Evolutionary conservation across 2,113 vertebrate species (phyloP), one percentile per base, ranked within the genome.

Genomic region (Limanda limanda): DNA sequence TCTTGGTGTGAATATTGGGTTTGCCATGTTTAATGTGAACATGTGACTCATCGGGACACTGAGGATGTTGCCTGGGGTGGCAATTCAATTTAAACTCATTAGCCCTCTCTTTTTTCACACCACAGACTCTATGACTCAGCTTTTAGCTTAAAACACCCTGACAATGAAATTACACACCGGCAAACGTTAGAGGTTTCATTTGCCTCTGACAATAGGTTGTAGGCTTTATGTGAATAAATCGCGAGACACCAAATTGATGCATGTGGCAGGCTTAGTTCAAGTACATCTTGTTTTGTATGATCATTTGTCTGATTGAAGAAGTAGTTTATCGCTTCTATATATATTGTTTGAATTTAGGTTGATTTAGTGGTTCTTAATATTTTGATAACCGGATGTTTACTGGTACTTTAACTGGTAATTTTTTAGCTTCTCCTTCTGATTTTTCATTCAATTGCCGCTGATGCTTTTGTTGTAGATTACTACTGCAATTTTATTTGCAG

Each of bases 61-160:
- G 37, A 66, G 40, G 6, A 40, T 64, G 67, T 58, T 2, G 1
- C 24, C n/a, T 24, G 58, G 7, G 71, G 82, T 56, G 66, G 15
- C 5, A 12, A 51, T 65, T 56, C 58, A 27, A 72, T 70, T 87
- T 11, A 5, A 40, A 48, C 18, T 71, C 20, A 68, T 87, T 72
- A 35, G 66, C 47, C 57, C 56, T 67, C 48, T 52, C 23, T 35
- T 13, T 40, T 75, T 73, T 63, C 24, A 73, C 56, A 74, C 68
- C 52, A 9, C 9, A 71, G 23, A 54, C 56, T 42, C 5, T 55
- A n/a, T 56, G 59, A 62, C 40, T 21, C 42, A 55, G 47, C 65
- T 55, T 69, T 74, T 21, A 57, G 3, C 37, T 48, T 24, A 47
- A 59, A 78, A 57, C 48, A 69, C 51, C 5, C 23, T 0, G 4